phyloP scores from a whole-genome alignment of 1,140 invertebrate genomes.

The Euwallacea fornicatus region DNA sequence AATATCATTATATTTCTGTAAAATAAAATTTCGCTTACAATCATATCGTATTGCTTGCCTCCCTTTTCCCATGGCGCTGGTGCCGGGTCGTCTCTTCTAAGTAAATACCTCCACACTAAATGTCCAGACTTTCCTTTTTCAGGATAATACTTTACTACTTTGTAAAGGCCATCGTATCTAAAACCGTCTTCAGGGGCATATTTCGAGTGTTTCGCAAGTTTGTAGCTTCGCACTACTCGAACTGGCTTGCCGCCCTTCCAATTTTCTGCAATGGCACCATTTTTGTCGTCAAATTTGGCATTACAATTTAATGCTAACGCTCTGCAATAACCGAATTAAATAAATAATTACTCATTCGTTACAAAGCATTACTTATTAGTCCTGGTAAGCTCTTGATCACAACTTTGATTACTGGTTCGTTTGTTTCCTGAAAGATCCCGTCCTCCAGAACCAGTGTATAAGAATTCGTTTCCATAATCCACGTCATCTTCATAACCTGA shows the following conservation, averaged over 20 bases:
- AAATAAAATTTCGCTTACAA: slow-evolving; percentile 52
- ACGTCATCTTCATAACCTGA: slow-evolving; percentile 80
- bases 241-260: slow-evolving; percentile 79
- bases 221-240: slow-evolving; percentile 77
- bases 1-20: background rate
- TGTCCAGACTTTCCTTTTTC: slow-evolving; percentile 79
- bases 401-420: slow-evolving; percentile 76
- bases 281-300: slow-evolving; percentile 63
- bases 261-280: slow-evolving; percentile 70
- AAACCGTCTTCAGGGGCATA: slow-evolving; percentile 78
- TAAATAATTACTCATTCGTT: background rate
- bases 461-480: slow-evolving; percentile 81
- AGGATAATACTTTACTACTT: slow-evolving; percentile 83
- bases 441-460: slow-evolving; percentile 83
- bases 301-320: slow-evolving; percentile 80
- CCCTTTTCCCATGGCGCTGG: slow-evolving; percentile 83
- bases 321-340: slow-evolving; percentile 52
- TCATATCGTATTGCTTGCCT: slow-evolving; percentile 64
- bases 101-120: slow-evolving; percentile 78
- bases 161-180: slow-evolving; percentile 77
- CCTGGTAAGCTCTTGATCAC: slow-evolving; percentile 76
- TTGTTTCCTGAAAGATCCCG: slow-evolving; percentile 83
- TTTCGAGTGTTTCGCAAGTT: slow-evolving; percentile 73
- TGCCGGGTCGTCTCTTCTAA: slow-evolving; percentile 76
- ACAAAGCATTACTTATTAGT: slow-evolving; percentile 67